Conservation (phyloP, 2,888 invertebrate species). For the Nomada ruficornis region DNA sequence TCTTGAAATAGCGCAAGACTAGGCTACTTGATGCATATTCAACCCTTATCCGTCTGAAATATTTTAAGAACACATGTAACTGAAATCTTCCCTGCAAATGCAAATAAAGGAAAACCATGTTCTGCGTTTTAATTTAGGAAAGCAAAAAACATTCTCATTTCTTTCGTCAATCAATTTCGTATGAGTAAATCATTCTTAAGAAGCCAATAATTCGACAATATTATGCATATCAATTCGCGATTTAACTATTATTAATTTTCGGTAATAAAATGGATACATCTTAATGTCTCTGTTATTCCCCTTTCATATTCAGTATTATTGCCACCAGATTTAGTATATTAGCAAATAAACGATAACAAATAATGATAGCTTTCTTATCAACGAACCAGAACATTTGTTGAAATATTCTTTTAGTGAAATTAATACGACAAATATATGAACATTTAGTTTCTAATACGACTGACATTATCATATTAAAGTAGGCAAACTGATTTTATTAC, state of each 20-base stretch:
- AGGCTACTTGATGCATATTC: constrained; percentile 31
- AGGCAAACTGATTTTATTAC: not conserved
- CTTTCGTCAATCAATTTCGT: not conserved
- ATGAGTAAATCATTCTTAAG: not conserved
- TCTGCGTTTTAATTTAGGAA: not conserved
- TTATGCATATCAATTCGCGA: not conserved
- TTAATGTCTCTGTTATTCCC: not conserved
- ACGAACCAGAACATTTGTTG: not conserved
- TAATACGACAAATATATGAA: not conserved
- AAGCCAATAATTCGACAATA: not conserved
- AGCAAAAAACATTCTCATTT: not conserved
- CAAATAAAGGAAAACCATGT: not conserved
- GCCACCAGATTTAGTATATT: too few species aligned
- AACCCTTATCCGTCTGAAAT: constrained; percentile 30
- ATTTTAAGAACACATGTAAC: constrained; percentile 35
- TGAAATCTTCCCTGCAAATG: constrained; percentile 18
- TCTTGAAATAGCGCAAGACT: constrained; percentile 28
- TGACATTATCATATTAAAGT: not conserved
- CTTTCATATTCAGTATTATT: not conserved
- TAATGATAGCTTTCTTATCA: not conserved
- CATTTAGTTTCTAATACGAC: not conserved
- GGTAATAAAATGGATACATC: not conserved
- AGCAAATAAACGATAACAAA: too few species aligned
- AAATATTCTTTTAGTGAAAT: not conserved
- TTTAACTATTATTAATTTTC: not conserved